Base-by-base conservation (phyloP, 2,888 invertebrate genomes). In the Sipunculus nudus region DNA sequence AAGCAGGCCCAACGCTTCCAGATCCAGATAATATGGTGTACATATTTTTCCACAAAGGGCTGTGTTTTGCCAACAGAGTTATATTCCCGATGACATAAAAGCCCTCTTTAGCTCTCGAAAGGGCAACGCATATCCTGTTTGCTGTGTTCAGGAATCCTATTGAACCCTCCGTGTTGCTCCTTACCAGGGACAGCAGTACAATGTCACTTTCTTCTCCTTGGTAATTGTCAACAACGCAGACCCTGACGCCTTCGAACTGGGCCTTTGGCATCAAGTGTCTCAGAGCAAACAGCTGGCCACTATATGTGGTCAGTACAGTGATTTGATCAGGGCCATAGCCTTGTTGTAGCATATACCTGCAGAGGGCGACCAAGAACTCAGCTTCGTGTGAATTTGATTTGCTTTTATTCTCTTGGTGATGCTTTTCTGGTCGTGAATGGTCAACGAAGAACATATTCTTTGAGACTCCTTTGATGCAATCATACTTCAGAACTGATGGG, bases 141-240 rank as follows among this genome's bases (percentile, higher is more conserved):
- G 72, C 67, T 35, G 69, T 68, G 35, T 59, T 65, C 23, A 77
- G 56, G 68, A 81, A 81, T 4, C 82, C 82, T 52, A 80, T 73
- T 19, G 63, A 70, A 4, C 68, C 68, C 4, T 70, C 65, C 3
- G 49, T 56, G 58, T 81, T 80, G 59, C 76, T 79, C 46, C 81
- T 62, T 1, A 81, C 81, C 25, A 80, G 71, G 28, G 81, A 81
- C 28, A 81, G 54, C 21, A 81, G 53, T 28, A 81, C 71, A 29
- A 81, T 76, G 57, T 81, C 80, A 65, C 78, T 81, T 65, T 81
- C 80, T 61, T 79, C 79, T n/a, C 79, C 79, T 60, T 79, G 79
- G 47, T 68, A 79, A 52, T 78, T 78, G 63, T 79, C 78, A 1
- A 78, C 73, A 6, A 71, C 69, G n/a, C 70, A 73, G 5, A 75